Evolutionary conservation across 2,888 invertebrate genomes (phyloP).

Genomic region (Netelia inedita): DNA sequence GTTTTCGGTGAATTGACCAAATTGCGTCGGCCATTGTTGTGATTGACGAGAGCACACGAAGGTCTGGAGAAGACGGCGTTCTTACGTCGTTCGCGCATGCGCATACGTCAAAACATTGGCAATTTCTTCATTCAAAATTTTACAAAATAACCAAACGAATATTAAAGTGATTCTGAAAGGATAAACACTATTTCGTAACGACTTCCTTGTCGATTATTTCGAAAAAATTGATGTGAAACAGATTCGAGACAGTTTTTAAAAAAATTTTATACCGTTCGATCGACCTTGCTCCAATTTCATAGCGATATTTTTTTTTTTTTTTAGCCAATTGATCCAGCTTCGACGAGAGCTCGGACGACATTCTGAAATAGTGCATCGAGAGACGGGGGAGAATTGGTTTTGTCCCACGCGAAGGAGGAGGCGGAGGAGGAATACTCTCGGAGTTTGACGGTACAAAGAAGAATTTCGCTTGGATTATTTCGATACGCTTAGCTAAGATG

Average conservation of each 20-base stretch:
- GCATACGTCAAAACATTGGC: constrained; percentile 71
- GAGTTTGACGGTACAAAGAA: constrained; percentile 15
- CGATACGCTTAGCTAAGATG: constrained; percentile 72
- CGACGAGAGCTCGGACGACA: background rate
- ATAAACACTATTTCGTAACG: too few relatives aligned
- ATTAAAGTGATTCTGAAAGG: background rate
- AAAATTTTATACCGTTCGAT: constrained; percentile 1
- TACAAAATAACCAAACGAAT: background rate
- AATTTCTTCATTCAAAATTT: constrained; percentile 77
- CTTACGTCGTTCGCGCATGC: constrained; percentile 80
- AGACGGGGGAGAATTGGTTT: background rate
- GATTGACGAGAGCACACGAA: constrained; percentile 76
- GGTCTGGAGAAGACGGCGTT: constrained; percentile 77
- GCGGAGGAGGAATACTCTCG: background rate
- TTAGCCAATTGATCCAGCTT: background rate
- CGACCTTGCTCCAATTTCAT: background rate
- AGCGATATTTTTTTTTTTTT: background rate
- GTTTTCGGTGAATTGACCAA: constrained; percentile 78
- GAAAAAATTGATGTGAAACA: background rate
- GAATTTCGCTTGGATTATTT: constrained; percentile 53
- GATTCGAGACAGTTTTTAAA: constrained; percentile 4
- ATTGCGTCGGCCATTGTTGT: constrained; percentile 83
- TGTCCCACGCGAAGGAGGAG: background rate
- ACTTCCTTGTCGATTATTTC: background rate
- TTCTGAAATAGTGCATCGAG: background rate